Evolutionary conservation across 2,113 vertebrate genomes (phyloP).

Genomic region (Apteryx owenii): DNA sequence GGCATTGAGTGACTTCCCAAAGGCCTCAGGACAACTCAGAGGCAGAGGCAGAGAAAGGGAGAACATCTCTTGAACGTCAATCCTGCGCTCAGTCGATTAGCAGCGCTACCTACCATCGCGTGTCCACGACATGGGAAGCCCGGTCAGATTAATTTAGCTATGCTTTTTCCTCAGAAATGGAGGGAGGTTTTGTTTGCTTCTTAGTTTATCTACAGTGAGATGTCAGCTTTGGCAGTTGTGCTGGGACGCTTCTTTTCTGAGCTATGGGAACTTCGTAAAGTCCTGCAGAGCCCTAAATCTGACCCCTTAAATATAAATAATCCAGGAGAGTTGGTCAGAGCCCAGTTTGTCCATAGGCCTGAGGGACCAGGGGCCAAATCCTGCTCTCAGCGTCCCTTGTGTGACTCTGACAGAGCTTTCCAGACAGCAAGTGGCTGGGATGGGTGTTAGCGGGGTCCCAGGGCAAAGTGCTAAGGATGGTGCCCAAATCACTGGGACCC

Average conservation of each 20-base stretch:
- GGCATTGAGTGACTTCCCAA: background rate
- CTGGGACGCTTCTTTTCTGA: background rate
- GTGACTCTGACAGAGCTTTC: background rate
- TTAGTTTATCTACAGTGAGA: rapidly evolving
- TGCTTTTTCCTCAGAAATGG: background rate
- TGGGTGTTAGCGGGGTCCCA: rapidly evolving
- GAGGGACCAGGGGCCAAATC: background rate
- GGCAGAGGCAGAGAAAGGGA: background rate
- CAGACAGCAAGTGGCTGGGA: background rate
- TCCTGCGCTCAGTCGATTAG: rapidly evolving
- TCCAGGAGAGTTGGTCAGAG: background rate
- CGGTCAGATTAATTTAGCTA: background rate
- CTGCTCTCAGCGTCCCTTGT: background rate
- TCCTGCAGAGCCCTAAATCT: background rate
- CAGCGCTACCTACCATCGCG: background rate
- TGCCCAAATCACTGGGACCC: background rate
- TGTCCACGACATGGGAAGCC: background rate
- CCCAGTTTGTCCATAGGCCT: background rate
- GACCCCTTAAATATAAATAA: background rate
- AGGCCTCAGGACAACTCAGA: background rate
- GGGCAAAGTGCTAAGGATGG: background rate
- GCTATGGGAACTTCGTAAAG: background rate
- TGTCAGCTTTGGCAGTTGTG: background rate
- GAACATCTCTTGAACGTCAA: background rate
- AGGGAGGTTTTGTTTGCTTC: background rate